A percentile compares a stretch with the other conserved stretches of the same genome.
phyloP scores from a whole-genome alignment of 2,888 invertebrate species.

The Spatulosminthurus flaviceps region DNA sequence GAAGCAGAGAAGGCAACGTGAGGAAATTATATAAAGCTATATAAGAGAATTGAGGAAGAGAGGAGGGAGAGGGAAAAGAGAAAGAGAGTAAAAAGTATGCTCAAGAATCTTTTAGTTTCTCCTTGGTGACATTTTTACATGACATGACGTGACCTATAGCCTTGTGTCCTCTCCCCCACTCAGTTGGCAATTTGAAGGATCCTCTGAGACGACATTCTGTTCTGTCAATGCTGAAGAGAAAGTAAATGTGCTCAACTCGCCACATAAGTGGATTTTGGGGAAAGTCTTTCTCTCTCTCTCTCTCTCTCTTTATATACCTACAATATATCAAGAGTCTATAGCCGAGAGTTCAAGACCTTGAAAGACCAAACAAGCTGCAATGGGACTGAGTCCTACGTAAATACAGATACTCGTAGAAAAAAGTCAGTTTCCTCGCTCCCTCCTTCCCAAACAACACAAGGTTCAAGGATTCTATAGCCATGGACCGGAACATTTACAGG shows the following conservation, averaged over 20 bases:
- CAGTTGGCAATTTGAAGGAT: conserved; percentile 41
- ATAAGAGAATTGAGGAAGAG: conserved; percentile 16
- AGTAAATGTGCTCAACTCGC: conserved; percentile 50
- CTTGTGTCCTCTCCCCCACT: conserved; percentile 37
- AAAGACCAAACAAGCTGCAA: not conserved
- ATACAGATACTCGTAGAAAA: no score
- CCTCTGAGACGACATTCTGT: conserved; percentile 33
- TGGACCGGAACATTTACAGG: no score
- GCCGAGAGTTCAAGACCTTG: conserved; percentile 26
- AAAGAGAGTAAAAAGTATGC: conserved; percentile 32
- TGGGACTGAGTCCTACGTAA: not conserved
- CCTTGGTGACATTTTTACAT: conserved; percentile 26
- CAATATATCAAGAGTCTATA: no score
- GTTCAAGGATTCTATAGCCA: not conserved
- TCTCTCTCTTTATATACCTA: not conserved
- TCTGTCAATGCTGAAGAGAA: conserved; percentile 28
- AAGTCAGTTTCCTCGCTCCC: not conserved
- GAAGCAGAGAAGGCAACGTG: not conserved
- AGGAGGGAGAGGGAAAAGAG: not conserved
- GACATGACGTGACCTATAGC: conserved; percentile 41
- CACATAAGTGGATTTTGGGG: conserved; percentile 52
- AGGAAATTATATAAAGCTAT: conserved; percentile 12
- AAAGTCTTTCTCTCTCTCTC: conserved; percentile 4
- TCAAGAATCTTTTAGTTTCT: conserved; percentile 45
- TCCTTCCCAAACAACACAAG: not conserved